A percentile compares a stretch with the other conserved stretches of the same genome.
Conservation (phyloP, 2,888 invertebrate species). For the Esperia sulphurella region DNA sequence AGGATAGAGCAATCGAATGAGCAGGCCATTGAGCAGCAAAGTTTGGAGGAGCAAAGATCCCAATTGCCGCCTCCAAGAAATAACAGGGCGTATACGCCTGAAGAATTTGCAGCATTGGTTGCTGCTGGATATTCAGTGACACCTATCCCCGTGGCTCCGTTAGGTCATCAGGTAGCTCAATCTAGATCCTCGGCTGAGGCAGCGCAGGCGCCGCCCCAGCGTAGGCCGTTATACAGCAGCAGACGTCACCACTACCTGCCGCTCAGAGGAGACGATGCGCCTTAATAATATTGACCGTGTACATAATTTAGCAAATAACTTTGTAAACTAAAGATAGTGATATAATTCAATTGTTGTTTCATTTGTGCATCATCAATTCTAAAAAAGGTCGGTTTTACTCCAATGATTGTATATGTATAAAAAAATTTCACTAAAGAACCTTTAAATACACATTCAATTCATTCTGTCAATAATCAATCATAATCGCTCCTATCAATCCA, state of each 20-base stretch:
- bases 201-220: not conserved
- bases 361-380: not conserved
- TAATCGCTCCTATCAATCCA: no score
- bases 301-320: conserved; percentile 51
- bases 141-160: conserved; percentile 63
- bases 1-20: conserved; percentile 29
- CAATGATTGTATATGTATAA: no score
- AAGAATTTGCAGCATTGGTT: conserved; percentile 69
- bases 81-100: conserved; percentile 72
- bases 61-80: conserved; percentile 73
- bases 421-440: no score
- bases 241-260: conserved; percentile 69
- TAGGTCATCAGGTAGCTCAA: conserved; percentile 50
- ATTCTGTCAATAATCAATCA: no score
- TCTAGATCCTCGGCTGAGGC: conserved; percentile 58
- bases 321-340: conserved; percentile 55
- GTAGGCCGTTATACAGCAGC: conserved; percentile 35
- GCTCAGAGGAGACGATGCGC: conserved; percentile 66
- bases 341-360: conserved; percentile 32
- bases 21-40: conserved; percentile 49
- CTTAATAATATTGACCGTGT: conserved; percentile 52
- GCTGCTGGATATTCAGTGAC: conserved; percentile 74
- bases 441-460: no score
- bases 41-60: conserved; percentile 55
- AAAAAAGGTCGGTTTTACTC: no score